These are phyloP conservation scores for Drosophila robusta DNA, from an alignment of 2,888 invertebrate species.

Conservation along the genomic window DNA sequence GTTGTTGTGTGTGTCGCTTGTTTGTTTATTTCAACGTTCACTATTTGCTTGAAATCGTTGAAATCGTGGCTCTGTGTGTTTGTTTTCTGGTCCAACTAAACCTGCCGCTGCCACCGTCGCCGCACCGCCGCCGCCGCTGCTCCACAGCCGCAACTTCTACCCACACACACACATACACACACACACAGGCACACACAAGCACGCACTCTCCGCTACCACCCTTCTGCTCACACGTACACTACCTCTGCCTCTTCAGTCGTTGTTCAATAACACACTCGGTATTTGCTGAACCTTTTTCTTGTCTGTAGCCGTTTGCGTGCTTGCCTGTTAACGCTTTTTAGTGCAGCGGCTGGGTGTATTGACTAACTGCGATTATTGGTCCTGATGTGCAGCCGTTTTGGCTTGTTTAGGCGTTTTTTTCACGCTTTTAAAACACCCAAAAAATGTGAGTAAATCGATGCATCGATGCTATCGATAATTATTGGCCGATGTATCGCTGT, in stretches of 20 bases:
- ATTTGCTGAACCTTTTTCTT: slow-evolving; percentile 48
- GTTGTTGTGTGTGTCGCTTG: slow-evolving; percentile 36
- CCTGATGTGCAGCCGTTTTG: slow-evolving; percentile 45
- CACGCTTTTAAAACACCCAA: slow-evolving; percentile 78
- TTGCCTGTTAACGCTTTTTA: slow-evolving; percentile 26
- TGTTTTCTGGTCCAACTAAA: slow-evolving; percentile 57
- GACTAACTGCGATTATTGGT: slow-evolving; percentile 56
- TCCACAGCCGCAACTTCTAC: slow-evolving; percentile 68
- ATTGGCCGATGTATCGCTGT: slow-evolving; percentile 36
- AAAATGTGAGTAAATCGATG: slow-evolving; percentile 78
- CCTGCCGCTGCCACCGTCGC: slow-evolving; percentile 44
- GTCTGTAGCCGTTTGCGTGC: slow-evolving; percentile 24
- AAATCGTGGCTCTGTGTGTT: slow-evolving; percentile 34
- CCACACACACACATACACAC: slow-evolving; percentile 51
- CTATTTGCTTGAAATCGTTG: slow-evolving; percentile 43
- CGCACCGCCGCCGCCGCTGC: slow-evolving; percentile 40
- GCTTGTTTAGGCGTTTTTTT: slow-evolving; percentile 75
- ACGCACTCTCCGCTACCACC: slow-evolving; percentile 51
- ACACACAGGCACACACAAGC: slow-evolving; percentile 41
- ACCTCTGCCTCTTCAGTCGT: slow-evolving; percentile 61
- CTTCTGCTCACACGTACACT: slow-evolving; percentile 33
- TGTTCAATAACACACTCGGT: slow-evolving; percentile 66
- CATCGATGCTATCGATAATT: slow-evolving; percentile 70
- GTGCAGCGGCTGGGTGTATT: slow-evolving; percentile 32
- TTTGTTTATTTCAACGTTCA: slow-evolving; percentile 48